Evolutionary conservation across 2,797 vertebrate species (phyloP), one percentile per base, ranked within the genome.

Genomic region (Tamandua tetradactyla): DNA sequence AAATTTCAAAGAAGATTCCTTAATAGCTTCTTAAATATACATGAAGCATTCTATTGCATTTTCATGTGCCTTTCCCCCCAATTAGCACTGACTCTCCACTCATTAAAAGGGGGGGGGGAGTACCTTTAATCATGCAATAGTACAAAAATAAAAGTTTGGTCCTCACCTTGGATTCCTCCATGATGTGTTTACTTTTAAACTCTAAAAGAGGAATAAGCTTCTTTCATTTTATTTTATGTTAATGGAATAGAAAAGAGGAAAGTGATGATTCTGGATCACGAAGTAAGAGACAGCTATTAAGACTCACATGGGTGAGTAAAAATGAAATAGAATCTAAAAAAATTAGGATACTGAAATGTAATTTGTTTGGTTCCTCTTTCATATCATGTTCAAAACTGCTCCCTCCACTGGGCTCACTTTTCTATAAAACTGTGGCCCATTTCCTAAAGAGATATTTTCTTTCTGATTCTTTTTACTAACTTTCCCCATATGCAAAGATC

Each of bases 401-500:
- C 25, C 37, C 30, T 74, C 9, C 35, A 5, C 32, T 23, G 44
- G 47, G 13, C 25, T 52, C 15, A 25, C 25, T 82, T 40, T 37
- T 22, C 59, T 90, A 17, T 23, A 71, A 49, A 82, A 95, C 68
- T 81, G 35, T 35, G 64, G 69, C 81, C 52, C 52, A 75, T 68
- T 95, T 85, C 32, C 68, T 94, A 2, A 40, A 40, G 3, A 89
- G 86, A 84, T 87, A 89, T 23, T 64, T 89, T 76, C 75, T 75
- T 96, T 79, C 94, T 87, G 87, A 69, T 87, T 72, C 13, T 79
- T 64, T 88, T 80, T 92, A 87, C 30, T 92, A 89, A 91, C 83
- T 69, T 57, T 95, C 64, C 40, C 83, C 75, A 74, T 71, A 88
- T 72, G 92, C 61, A 88, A 30, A 61, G 64, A 94, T 92, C 69